A percentile compares a stretch with the other conserved stretches of the same genome.
phyloP scores from a whole-genome alignment of 1,140 invertebrate genomes.

The Popillia japonica region DNA sequence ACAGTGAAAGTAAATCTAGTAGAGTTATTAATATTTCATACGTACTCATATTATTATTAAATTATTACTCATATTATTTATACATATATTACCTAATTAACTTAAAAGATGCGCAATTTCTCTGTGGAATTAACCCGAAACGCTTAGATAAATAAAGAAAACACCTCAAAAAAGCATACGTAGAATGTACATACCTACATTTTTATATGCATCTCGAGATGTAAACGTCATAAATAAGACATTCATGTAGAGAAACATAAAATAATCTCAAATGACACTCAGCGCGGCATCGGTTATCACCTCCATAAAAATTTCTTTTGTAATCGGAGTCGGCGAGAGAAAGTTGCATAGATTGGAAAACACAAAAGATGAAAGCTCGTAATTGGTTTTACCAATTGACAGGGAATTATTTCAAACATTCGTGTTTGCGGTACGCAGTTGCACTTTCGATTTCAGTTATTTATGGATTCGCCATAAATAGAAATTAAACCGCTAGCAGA shows the following conservation, averaged over 20 bases:
- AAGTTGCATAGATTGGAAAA: slow-evolving; percentile 2
- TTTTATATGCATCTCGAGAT: neutral
- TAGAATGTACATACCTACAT: neutral
- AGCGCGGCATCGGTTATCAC: neutral
- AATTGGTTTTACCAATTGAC: slow-evolving; percentile 1
- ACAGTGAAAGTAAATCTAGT: no score
- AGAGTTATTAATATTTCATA: no score
- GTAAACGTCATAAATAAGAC: neutral
- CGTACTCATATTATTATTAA: no score
- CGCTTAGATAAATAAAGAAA: no score
- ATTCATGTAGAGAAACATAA: neutral
- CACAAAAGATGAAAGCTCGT: slow-evolving; percentile 13
- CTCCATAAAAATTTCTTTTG: slow-evolving; percentile 20
- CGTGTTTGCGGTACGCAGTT: neutral
- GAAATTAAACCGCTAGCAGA: neutral
- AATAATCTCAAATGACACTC: neutral
- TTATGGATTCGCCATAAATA: neutral
- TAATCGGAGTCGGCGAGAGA: slow-evolving; percentile 15
- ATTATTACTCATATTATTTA: no score
- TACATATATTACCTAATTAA: no score
- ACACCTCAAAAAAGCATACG: no score
- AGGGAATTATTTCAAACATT: slow-evolving; percentile 17
- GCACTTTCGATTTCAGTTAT: slow-evolving; percentile 22
- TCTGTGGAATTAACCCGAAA: no score
- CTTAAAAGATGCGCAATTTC: no score